Evolutionary conservation across 2,797 vertebrate species (phyloP).

Genomic region (Falco peregrinus): DNA sequence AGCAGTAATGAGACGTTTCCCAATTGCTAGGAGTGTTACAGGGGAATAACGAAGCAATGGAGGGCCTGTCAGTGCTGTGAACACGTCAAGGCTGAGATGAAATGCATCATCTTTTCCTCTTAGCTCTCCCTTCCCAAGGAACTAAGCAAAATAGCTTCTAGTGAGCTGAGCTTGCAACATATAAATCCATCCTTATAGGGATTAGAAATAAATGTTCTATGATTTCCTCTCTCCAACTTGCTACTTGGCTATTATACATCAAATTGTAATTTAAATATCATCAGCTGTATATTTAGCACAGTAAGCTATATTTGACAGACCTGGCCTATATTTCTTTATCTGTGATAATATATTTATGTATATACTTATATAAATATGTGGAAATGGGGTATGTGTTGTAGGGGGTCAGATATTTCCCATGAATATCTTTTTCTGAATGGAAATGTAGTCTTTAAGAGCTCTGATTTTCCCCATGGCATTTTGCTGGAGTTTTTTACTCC

Average conservation of each 20-base stretch:
- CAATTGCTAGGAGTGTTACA: background rate
- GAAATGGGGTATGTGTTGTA: conserved; percentile 30
- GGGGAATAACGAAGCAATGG: background rate
- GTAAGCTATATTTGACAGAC: conserved; percentile 23
- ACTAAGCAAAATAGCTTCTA: background rate
- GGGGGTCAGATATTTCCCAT: conserved; percentile 58
- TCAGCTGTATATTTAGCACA: background rate
- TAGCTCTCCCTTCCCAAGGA: background rate
- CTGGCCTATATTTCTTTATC: background rate
- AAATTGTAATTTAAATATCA: background rate
- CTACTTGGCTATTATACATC: background rate
- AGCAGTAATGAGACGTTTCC: background rate
- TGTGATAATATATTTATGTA: background rate
- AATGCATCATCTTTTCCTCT: background rate
- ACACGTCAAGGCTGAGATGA: background rate
- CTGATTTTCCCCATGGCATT: conserved; percentile 45
- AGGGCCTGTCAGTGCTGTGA: background rate
- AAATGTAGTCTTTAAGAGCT: conserved; percentile 4
- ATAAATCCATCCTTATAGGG: background rate
- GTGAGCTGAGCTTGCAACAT: background rate
- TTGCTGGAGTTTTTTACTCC: conserved; percentile 19
- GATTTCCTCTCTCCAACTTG: background rate
- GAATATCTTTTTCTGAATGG: conserved; percentile 58
- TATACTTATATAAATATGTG: background rate
- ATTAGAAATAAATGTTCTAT: background rate